These are phyloP conservation scores for Malacoctenus gilli DNA, from an alignment of 2,797 vertebrate genomes.

Conservation along the genomic window DNA sequence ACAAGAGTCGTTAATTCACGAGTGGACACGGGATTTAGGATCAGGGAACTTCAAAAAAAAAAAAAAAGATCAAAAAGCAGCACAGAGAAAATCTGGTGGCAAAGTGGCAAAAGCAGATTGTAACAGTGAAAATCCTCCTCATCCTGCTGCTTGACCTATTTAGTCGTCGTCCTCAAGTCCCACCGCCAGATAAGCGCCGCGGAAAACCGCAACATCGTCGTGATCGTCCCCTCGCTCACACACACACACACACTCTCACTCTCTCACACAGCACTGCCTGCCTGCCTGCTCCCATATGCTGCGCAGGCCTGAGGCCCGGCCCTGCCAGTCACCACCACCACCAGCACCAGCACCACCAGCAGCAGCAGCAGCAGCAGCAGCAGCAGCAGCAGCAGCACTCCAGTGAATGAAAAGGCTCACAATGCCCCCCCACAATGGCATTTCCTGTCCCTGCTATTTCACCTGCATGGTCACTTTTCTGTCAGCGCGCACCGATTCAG, in stretches of 20 bases:
- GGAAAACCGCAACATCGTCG: no score
- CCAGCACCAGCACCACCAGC: constrained; percentile 31
- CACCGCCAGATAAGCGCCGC: constrained; percentile 28
- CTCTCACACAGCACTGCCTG: constrained; percentile 8
- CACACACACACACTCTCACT: constrained; percentile 6
- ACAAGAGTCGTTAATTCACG: constrained; percentile 69
- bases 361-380: constrained; percentile 26
- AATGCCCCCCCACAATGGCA: constrained; percentile 63
- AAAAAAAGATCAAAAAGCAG: no score
- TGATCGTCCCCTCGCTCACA: constrained; percentile 1
- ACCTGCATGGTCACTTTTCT: constrained; percentile 72
- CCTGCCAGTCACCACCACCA: constrained; percentile 55
- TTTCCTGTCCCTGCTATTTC: constrained; percentile 72
- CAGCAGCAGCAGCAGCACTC: constrained; percentile 16
- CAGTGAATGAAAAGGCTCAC: constrained; percentile 51
- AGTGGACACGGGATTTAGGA: constrained; percentile 28
- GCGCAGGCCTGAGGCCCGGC: constrained; percentile 56
- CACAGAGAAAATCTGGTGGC: constrained; percentile 29
- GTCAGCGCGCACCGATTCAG: constrained; percentile 66
- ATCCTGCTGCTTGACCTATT: constrained; percentile 27
- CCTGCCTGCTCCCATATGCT: constrained; percentile 50
- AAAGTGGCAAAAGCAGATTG: constrained; percentile 24
- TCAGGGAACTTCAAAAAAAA: constrained; percentile 23
- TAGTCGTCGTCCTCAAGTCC: constrained; percentile 40
- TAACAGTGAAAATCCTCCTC: constrained; percentile 24